A percentile compares a stretch with the other conserved stretches of the same genome.
Evolutionary conservation across 2,888 invertebrate species (phyloP).

Genomic region (Tinea semifulvella): DNA sequence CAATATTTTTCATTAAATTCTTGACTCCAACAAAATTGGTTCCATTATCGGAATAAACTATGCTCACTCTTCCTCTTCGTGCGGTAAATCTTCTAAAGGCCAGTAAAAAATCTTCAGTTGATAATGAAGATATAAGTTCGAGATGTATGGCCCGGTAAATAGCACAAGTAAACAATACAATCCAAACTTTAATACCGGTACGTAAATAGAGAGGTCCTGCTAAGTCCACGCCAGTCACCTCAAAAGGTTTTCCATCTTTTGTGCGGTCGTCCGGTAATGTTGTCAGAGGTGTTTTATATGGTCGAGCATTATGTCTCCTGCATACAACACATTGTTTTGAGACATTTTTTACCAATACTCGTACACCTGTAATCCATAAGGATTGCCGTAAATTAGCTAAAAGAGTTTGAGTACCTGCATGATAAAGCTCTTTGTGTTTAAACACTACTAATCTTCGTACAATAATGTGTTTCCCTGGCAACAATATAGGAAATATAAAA

Average conservation of each 20-base stretch:
- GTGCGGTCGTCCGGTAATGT: constrained; percentile 13
- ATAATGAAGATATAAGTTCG: constrained; percentile 11
- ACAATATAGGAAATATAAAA: constrained; percentile 14
- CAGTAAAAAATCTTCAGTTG: constrained; percentile 5
- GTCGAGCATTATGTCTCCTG: constrained; percentile 9
- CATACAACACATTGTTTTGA: constrained; percentile 12
- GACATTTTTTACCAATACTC: constrained; percentile 10
- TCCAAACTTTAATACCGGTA: constrained; percentile 14
- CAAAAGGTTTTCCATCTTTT: neutral
- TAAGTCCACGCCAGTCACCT: constrained; percentile 16
- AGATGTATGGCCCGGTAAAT: constrained; percentile 16
- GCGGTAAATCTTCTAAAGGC: constrained; percentile 16
- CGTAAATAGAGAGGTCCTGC: constrained; percentile 14
- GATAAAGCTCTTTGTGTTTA: constrained; percentile 13
- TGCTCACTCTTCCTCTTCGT: constrained; percentile 14
- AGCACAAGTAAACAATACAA: constrained; percentile 17
- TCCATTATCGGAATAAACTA: constrained; percentile 17
- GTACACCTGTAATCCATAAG: constrained; percentile 15
- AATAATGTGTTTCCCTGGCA: constrained; percentile 7
- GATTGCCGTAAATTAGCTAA: constrained; percentile 11
- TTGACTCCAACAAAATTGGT: constrained; percentile 15
- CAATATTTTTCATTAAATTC: constrained; percentile 12
- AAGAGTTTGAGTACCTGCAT: constrained; percentile 13
- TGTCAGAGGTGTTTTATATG: neutral
- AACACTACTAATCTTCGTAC: neutral